These are phyloP conservation scores for Pollimyrus isidori DNA, from an alignment of 2,113 vertebrate genomes.

Conservation along the genomic window DNA sequence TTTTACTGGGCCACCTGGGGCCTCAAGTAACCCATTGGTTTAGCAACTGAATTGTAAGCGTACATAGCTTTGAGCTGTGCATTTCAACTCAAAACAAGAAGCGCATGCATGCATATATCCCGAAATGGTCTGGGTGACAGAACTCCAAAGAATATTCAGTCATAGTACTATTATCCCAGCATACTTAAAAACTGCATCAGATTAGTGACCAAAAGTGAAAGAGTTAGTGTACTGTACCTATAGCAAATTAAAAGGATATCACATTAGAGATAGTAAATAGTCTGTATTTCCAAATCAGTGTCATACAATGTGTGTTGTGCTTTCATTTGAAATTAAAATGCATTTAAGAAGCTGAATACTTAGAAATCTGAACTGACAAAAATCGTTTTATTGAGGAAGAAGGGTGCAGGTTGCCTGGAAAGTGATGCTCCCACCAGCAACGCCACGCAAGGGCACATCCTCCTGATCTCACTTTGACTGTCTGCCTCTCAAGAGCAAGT, in stretches of 20 bases:
- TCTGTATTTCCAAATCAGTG: not conserved
- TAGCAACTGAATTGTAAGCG: not conserved
- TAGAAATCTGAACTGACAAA: not conserved
- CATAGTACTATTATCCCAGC: not conserved
- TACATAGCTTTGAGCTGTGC: not conserved
- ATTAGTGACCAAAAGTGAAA: not conserved
- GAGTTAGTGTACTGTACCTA: not conserved
- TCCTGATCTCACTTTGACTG: not conserved
- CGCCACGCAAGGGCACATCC: too few relatives aligned
- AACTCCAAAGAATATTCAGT: not conserved
- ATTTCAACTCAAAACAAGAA: not conserved
- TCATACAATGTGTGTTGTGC: not conserved
- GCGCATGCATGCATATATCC: not conserved
- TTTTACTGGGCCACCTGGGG: not conserved
- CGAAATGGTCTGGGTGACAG: not conserved
- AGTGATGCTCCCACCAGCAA: not conserved
- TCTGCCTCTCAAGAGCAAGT: slow-evolving; percentile 15
- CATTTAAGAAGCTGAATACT: not conserved
- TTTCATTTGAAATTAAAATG: not conserved
- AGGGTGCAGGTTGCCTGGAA: not conserved
- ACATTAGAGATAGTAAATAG: not conserved
- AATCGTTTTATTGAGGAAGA: not conserved
- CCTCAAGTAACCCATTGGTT: not conserved
- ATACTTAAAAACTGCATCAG: not conserved
- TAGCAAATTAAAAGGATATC: not conserved